Percentiles rank a stretch among this genome's conserved stretches.
Conservation (phyloP, 2,113 vertebrate species). For the Brachyhypopomus occidentalis region DNA sequence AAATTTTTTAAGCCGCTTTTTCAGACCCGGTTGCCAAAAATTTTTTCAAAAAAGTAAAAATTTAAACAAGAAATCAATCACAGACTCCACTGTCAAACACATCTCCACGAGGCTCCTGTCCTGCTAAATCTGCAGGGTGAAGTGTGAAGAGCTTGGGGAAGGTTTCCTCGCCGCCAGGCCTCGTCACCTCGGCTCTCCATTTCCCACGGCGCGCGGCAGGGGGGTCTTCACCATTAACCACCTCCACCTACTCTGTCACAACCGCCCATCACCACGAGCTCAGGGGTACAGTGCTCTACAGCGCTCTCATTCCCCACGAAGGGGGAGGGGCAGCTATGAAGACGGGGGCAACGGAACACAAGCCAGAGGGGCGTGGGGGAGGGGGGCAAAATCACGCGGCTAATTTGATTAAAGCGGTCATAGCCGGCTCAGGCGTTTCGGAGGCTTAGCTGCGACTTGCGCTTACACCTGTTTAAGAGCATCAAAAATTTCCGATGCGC, state of each 20-base stretch:
- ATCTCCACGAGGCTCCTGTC: neutral
- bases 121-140: neutral
- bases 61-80: neutral
- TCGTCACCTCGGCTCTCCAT: constrained; percentile 15
- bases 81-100: constrained; percentile 13
- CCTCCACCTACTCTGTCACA: constrained; percentile 48
- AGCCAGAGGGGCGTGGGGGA: neutral
- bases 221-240: constrained; percentile 51
- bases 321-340: constrained; percentile 46
- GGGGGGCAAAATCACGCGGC: neutral
- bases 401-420: constrained; percentile 39
- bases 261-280: constrained; percentile 37
- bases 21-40: neutral
- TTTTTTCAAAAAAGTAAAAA: neutral
- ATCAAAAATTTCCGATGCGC: neutral
- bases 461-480: constrained; percentile 44
- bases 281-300: neutral
- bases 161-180: constrained; percentile 10
- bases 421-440: constrained; percentile 6
- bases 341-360: neutral
- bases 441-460: constrained; percentile 11
- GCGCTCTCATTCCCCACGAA: constrained; percentile 39
- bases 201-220: constrained; percentile 32
- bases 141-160: constrained; percentile 25
- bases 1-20: neutral